These are phyloP conservation scores for Peromyscus eremicus DNA, from an alignment of 2,797 vertebrate species.

Conservation along the genomic window DNA sequence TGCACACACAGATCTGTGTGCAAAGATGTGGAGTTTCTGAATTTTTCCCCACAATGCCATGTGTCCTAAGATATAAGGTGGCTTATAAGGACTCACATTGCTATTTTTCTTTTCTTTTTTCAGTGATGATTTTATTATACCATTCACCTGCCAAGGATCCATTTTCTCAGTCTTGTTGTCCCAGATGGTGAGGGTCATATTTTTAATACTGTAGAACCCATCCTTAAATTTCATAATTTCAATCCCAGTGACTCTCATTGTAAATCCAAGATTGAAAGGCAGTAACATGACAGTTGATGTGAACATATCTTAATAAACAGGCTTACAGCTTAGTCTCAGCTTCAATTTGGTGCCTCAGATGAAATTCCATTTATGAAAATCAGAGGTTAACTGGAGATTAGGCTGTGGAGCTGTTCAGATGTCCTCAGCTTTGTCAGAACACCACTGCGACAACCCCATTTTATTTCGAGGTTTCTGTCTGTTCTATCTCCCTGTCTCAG, in stretches of 20 bases:
- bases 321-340: constrained; percentile 69
- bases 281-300: constrained; percentile 79
- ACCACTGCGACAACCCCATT: constrained; percentile 76
- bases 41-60: constrained; percentile 27
- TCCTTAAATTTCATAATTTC: background rate
- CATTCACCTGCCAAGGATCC: background rate
- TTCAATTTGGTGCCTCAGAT: constrained; percentile 84
- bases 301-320: constrained; percentile 83
- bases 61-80: constrained; percentile 43
- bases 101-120: constrained; percentile 31
- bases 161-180: background rate
- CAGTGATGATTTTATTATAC: background rate
- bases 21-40: constrained; percentile 23
- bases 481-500: constrained; percentile 72
- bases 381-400: constrained; percentile 83
- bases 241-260: constrained; percentile 36
- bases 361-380: constrained; percentile 84
- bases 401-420: constrained; percentile 80
- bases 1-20: background rate
- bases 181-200: background rate
- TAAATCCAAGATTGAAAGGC: constrained; percentile 76
- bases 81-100: constrained; percentile 46
- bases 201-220: constrained; percentile 24
- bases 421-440: constrained; percentile 74
- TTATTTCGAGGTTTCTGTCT: constrained; percentile 58